These are phyloP conservation scores for Trichosurus vulpecula DNA, from an alignment of 2,797 vertebrate species.

Conservation along the genomic window DNA sequence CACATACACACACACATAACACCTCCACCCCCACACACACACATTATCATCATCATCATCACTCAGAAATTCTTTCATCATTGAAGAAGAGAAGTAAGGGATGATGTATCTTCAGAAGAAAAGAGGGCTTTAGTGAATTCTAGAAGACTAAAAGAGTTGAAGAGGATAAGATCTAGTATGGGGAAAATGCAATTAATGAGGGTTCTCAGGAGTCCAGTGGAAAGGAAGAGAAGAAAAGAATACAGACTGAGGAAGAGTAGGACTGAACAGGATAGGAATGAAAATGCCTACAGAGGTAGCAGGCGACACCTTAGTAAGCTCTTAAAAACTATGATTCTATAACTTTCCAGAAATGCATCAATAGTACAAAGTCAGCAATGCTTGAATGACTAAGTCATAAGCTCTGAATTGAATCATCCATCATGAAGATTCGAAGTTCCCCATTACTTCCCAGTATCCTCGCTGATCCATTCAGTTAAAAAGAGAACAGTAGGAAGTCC, in stretches of 20 bases:
- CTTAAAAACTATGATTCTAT: too few species aligned
- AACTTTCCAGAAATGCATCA: too few species aligned
- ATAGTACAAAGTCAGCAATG: too few species aligned
- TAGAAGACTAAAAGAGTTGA: background rate
- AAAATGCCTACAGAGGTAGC: too few species aligned
- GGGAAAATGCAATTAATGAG: background rate
- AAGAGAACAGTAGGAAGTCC: background rate
- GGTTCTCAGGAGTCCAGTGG: background rate
- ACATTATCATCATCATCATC: background rate
- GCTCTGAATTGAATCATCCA: too few species aligned
- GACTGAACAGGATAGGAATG: background rate
- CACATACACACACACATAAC: background rate
- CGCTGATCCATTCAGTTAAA: background rate
- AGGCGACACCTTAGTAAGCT: too few species aligned
- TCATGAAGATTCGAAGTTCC: background rate
- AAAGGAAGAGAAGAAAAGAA: background rate
- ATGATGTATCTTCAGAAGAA: background rate
- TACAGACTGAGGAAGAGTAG: background rate
- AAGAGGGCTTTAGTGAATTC: background rate
- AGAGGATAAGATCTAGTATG: background rate
- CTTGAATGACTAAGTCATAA: too few species aligned
- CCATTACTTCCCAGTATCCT: background rate
- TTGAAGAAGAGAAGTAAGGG: background rate
- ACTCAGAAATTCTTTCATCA: background rate
- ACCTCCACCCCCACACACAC: background rate